Evolutionary conservation across 2,797 vertebrate genomes (phyloP).

Genomic region (Rhabdomys pumilio): DNA sequence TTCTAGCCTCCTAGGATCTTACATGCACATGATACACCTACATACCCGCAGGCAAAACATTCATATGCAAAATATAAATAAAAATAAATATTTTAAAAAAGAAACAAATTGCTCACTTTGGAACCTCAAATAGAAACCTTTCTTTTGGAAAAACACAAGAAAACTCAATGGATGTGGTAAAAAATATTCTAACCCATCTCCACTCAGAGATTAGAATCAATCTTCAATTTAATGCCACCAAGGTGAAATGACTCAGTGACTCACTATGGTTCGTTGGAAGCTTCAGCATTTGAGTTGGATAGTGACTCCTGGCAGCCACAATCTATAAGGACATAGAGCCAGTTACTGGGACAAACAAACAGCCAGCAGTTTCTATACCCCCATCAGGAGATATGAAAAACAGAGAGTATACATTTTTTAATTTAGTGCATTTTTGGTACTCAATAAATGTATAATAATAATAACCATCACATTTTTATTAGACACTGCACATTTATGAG

Average conservation of each 20-base stretch:
- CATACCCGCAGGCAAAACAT: background rate
- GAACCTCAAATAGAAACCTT: constrained; percentile 3
- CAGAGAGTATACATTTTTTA: constrained; percentile 64
- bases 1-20: background rate
- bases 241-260: background rate
- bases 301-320: background rate
- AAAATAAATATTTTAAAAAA: background rate
- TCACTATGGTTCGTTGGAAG: background rate
- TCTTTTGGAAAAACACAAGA: constrained; percentile 57
- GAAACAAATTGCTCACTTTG: constrained; percentile 67
- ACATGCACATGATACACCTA: background rate
- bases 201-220: background rate
- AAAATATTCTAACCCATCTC: background rate
- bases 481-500: constrained; percentile 79
- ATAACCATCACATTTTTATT: constrained; percentile 82
- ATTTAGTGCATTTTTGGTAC: constrained; percentile 79
- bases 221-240: background rate
- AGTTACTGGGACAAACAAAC: background rate
- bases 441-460: constrained; percentile 81
- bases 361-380: constrained; percentile 38
- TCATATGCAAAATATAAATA: background rate
- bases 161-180: background rate
- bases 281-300: background rate
- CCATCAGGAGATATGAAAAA: constrained; percentile 63
- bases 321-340: background rate